These are phyloP conservation scores for Cylloceria caligata DNA, from an alignment of 2,888 invertebrate genomes.

Conservation along the genomic window DNA sequence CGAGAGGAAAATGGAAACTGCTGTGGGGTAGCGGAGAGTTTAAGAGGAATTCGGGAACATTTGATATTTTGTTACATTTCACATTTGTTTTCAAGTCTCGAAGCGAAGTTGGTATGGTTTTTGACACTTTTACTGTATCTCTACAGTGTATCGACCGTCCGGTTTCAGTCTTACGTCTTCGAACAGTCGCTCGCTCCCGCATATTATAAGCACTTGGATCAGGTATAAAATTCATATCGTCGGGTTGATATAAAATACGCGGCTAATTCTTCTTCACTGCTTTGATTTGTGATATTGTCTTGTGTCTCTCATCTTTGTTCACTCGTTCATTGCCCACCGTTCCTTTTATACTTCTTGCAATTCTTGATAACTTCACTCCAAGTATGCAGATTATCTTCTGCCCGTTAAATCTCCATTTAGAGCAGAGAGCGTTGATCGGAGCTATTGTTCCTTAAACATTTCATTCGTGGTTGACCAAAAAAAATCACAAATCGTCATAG, in stretches of 20 bases:
- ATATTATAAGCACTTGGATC: not conserved
- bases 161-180: not conserved
- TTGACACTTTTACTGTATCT: not conserved
- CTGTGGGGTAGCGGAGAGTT: conserved; percentile 33
- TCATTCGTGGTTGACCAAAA: not conserved
- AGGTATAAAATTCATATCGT: not conserved
- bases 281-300: not conserved
- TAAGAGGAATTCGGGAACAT: conserved; percentile 37
- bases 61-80: conserved; percentile 40
- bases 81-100: conserved; percentile 39
- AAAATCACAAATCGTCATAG: conserved; percentile 32
- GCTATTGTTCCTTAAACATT: not conserved
- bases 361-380: not conserved
- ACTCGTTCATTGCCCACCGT: not conserved
- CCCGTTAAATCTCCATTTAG: not conserved
- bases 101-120: conserved; percentile 18
- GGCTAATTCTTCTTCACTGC: not conserved
- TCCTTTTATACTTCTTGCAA: not conserved
- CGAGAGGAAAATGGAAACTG: conserved; percentile 17
- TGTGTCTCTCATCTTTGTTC: not conserved
- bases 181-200: not conserved
- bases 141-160: not conserved
- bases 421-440: not conserved
- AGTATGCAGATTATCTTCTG: not conserved
- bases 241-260: conserved; percentile 5